These are phyloP conservation scores for Melanotaenia nigrans DNA, from an alignment of 2,797 vertebrate species.

Conservation along the genomic window DNA sequence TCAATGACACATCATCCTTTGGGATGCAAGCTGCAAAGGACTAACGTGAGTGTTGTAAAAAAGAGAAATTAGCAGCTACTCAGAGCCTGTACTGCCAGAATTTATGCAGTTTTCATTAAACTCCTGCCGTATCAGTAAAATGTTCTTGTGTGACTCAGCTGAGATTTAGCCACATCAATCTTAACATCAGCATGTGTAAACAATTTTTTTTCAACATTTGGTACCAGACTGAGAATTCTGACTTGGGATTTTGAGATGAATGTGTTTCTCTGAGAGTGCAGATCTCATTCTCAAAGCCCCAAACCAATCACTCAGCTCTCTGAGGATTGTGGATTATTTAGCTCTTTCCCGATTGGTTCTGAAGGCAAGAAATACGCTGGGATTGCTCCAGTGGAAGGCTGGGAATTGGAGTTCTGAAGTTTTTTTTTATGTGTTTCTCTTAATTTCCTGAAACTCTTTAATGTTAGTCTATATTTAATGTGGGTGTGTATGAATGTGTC, in stretches of 20 bases:
- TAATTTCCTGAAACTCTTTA: constrained; percentile 75
- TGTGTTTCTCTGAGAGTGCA: constrained; percentile 55
- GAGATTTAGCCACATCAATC: constrained; percentile 32
- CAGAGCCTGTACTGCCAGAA: constrained; percentile 17
- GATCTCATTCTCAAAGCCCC: constrained; percentile 68
- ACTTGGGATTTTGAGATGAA: constrained; percentile 50
- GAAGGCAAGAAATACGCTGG: constrained; percentile 64
- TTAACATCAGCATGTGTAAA: constrained; percentile 43
- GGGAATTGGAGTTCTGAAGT: constrained; percentile 74
- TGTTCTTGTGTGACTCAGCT: constrained; percentile 38
- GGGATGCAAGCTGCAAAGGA: constrained; percentile 15
- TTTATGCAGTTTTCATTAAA: constrained; percentile 16
- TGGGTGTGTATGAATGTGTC: constrained; percentile 21
- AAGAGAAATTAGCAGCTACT: constrained; percentile 42
- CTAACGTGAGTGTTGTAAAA: constrained; percentile 27
- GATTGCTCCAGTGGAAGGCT: constrained; percentile 76
- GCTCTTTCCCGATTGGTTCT: constrained; percentile 73
- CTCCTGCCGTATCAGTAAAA: constrained; percentile 22
- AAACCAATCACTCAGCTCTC: constrained; percentile 76
- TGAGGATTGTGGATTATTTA: constrained; percentile 76
- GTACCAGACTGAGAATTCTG: constrained; percentile 45
- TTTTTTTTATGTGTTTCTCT: constrained; percentile 74
- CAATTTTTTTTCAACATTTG: constrained; percentile 43
- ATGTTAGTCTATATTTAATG: constrained; percentile 69
- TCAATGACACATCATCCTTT: constrained; percentile 15